Conservation (phyloP, 1,140 invertebrate species). For the Polypedilum pembai region DNA sequence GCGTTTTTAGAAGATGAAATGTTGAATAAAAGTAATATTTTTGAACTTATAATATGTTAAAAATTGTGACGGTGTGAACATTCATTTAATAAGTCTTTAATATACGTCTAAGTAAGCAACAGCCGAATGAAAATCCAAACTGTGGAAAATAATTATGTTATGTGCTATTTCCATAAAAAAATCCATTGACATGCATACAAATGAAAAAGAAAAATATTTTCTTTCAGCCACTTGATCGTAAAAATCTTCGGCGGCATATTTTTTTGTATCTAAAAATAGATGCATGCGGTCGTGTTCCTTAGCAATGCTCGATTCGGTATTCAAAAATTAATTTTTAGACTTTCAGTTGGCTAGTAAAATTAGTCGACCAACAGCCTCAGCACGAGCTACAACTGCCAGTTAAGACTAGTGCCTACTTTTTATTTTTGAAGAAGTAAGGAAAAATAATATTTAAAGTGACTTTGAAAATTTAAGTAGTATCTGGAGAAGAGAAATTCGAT, state of each 20-base stretch:
- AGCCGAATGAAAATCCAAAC: no score
- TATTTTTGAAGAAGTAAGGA: constrained; percentile 23
- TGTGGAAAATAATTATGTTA: no score
- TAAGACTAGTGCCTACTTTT: not conserved
- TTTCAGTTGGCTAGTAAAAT: constrained; percentile 3
- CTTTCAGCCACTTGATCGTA: not conserved
- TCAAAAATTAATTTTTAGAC: not conserved
- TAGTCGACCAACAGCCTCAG: constrained; percentile 21
- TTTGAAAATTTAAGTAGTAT: not conserved
- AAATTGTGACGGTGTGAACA: no score
- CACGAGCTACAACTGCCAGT: not conserved
- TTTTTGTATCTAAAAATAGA: not conserved
- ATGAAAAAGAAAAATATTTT: not conserved
- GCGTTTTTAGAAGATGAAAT: not conserved
- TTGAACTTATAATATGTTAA: no score
- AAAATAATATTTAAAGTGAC: not conserved
- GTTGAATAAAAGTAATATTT: not conserved
- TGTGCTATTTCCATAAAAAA: no score
- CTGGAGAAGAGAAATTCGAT: not conserved
- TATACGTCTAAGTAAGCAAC: no score
- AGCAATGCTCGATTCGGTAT: not conserved
- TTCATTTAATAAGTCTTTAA: no score
- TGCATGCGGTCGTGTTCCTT: not conserved
- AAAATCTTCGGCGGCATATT: constrained; percentile 4
- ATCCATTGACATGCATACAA: no score